Conservation (phyloP, 2,797 vertebrate genomes). For the Valencia hispanica region DNA sequence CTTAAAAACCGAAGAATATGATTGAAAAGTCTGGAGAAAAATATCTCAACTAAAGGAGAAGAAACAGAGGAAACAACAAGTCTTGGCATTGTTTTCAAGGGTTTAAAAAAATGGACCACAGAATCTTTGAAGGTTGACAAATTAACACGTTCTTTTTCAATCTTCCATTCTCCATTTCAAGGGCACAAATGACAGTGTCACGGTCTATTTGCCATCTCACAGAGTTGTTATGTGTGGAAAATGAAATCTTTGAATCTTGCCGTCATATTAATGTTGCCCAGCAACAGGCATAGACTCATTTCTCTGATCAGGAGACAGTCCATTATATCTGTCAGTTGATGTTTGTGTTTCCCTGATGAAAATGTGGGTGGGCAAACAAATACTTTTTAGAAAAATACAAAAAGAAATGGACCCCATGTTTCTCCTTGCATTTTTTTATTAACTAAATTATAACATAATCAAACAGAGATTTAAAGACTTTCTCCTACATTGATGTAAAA, state of each 20-base stretch:
- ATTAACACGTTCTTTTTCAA: conserved; percentile 9
- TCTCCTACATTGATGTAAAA: too few relatives aligned
- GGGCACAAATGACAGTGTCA: conserved; percentile 23
- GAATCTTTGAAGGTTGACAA: background rate
- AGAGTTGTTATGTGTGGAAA: conserved; percentile 12
- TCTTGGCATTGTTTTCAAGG: background rate
- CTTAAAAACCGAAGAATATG: background rate
- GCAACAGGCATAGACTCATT: conserved; percentile 2
- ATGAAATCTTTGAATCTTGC: conserved; percentile 24
- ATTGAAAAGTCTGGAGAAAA: background rate
- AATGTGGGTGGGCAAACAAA: background rate
- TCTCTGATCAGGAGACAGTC: conserved; percentile 6
- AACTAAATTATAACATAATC: background rate
- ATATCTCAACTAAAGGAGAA: background rate
- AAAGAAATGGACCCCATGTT: background rate
- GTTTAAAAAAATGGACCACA: too few relatives aligned
- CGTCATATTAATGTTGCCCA: conserved; percentile 9
- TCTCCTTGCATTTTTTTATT: background rate
- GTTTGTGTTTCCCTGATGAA: background rate
- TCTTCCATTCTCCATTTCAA: conserved; percentile 15
- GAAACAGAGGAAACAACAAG: background rate
- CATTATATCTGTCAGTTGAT: background rate
- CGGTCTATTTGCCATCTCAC: conserved; percentile 18
- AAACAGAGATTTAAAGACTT: background rate
- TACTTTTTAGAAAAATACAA: background rate